Percentiles rank a stretch among this genome's conserved stretches.
Conservation (phyloP, 2,113 vertebrate species). For the Prinia subflava region DNA sequence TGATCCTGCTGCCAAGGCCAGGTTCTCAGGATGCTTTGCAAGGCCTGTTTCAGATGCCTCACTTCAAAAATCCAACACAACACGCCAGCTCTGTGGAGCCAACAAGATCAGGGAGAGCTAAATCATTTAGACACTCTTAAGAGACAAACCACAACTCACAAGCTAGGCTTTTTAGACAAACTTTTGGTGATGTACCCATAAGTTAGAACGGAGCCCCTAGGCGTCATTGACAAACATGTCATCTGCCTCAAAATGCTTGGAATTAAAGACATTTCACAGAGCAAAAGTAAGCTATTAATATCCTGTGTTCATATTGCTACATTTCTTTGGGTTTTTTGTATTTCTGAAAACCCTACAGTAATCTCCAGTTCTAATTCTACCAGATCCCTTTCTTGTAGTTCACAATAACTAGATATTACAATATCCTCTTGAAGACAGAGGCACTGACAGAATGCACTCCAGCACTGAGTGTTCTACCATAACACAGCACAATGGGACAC, state of each 20-base stretch:
- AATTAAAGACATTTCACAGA: constrained; percentile 11
- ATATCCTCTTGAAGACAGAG: constrained; percentile 34
- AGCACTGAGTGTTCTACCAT: constrained; percentile 39
- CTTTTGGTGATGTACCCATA: not conserved
- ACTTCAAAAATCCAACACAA: not conserved
- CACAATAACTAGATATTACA: constrained; percentile 48
- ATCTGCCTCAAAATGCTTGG: not conserved
- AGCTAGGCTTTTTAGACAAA: not conserved
- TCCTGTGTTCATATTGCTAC: not conserved
- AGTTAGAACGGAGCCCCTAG: not conserved
- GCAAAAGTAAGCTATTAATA: constrained; percentile 47
- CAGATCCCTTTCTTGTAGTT: constrained; percentile 33
- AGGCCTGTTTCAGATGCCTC: not conserved
- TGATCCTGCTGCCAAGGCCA: not conserved
- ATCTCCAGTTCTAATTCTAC: constrained; percentile 44
- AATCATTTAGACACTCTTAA: not conserved
- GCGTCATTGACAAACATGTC: not conserved
- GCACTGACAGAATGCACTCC: constrained; percentile 42
- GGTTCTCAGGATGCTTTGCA: not conserved
- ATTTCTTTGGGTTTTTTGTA: not conserved
- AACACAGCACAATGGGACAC: constrained; percentile 33
- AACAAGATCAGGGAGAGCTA: not conserved
- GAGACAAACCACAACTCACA: not conserved
- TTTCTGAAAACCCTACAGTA: constrained; percentile 31
- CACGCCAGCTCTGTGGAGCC: not conserved